These are phyloP conservation scores for Euspilapteryx auroguttella DNA, from an alignment of 2,888 invertebrate species.

Conservation along the genomic window DNA sequence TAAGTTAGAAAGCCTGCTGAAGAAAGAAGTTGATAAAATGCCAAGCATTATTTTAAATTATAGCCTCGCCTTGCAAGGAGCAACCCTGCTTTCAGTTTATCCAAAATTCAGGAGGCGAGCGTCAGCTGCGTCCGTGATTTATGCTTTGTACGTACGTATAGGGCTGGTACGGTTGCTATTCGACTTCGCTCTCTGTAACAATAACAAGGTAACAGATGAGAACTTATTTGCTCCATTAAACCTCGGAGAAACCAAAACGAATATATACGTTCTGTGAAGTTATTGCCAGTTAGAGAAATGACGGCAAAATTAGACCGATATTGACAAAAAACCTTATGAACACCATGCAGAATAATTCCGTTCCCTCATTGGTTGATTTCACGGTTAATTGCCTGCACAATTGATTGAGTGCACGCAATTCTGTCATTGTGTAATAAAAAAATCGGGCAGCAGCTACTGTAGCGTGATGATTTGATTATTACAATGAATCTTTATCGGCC, in stretches of 20 bases:
- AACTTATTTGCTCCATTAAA: too few species aligned
- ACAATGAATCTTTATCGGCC: too few species aligned
- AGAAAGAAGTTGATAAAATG: conserved; percentile 12
- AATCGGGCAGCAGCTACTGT: background rate
- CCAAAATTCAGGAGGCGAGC: conserved; percentile 36
- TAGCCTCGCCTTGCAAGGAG: conserved; percentile 13
- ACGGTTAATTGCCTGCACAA: conserved; percentile 7
- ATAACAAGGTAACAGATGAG: too few species aligned
- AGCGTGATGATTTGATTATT: background rate
- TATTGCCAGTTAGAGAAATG: too few species aligned
- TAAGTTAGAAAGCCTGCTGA: too few species aligned
- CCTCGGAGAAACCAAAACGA: too few species aligned
- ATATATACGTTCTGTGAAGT: too few species aligned
- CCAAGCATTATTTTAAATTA: conserved; percentile 10
- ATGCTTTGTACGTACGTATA: conserved; percentile 28
- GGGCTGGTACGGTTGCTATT: too few species aligned
- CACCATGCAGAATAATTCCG: too few species aligned
- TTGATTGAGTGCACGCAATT: conserved; percentile 2
- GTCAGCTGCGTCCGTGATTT: conserved; percentile 40
- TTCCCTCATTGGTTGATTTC: conserved; percentile 8
- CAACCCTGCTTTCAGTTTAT: conserved; percentile 19
- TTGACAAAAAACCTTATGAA: too few species aligned
- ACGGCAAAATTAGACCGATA: too few species aligned
- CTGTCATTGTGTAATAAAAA: conserved; percentile 1
- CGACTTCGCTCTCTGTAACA: too few species aligned